phyloP scores from a whole-genome alignment of 2,797 vertebrate genomes.

The Eurystomus glaucurus region DNA sequence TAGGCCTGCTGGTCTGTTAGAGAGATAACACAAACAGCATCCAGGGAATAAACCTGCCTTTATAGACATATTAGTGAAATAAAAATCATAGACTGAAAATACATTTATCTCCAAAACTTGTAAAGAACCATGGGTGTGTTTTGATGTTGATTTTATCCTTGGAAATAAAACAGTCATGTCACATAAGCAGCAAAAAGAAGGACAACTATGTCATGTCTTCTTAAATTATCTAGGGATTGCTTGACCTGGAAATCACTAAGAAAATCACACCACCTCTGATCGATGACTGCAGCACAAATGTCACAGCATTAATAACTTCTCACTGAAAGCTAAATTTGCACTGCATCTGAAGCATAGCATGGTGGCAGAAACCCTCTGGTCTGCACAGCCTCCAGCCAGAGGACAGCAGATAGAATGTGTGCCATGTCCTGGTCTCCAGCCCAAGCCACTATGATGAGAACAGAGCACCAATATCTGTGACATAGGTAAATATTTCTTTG shows the following conservation, averaged over 20 bases:
- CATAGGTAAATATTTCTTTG: background rate
- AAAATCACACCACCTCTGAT: constrained; percentile 30
- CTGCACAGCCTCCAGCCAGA: background rate
- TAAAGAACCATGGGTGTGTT: fast-evolving
- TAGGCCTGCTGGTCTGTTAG: background rate
- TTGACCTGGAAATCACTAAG: constrained; percentile 6
- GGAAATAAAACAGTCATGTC: background rate
- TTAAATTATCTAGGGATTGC: constrained; percentile 8
- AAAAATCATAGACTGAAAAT: background rate
- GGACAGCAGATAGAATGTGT: background rate
- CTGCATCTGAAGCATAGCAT: fast-evolving
- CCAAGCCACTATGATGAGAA: background rate
- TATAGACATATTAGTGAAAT: background rate
- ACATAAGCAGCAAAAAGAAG: background rate
- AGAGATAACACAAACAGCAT: background rate
- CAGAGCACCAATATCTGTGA: background rate
- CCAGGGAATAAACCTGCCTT: background rate
- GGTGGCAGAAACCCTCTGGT: background rate
- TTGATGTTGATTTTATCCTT: background rate
- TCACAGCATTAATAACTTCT: background rate
- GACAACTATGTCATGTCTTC: background rate
- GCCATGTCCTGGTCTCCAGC: background rate
- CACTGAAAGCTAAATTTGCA: background rate
- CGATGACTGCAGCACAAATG: background rate
- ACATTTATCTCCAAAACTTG: background rate